These are phyloP conservation scores for Erannis defoliaria DNA, from an alignment of 2,888 invertebrate species.

Conservation along the genomic window DNA sequence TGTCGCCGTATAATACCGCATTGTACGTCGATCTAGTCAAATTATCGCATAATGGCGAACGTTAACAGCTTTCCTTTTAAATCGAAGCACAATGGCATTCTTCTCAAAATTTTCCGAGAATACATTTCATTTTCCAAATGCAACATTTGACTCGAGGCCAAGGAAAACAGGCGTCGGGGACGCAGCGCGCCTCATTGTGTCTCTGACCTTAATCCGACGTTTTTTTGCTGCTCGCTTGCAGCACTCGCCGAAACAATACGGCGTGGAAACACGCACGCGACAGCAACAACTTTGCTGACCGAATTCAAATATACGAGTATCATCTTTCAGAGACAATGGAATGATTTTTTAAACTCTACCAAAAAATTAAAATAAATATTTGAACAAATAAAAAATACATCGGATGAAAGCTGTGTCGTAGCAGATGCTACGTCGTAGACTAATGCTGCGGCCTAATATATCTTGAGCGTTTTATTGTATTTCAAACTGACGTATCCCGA, in stretches of 20 bases:
- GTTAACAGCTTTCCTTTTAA: constrained; percentile 25
- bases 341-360: no score
- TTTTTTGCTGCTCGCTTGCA: constrained; percentile 68
- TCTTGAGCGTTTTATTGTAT: no score
- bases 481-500: constrained; percentile 14
- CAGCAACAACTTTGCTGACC: no score
- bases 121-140: constrained; percentile 67
- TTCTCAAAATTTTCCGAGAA: constrained; percentile 48
- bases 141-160: constrained; percentile 66
- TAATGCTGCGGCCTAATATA: no score
- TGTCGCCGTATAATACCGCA: background rate
- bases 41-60: constrained; percentile 6
- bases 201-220: constrained; percentile 71
- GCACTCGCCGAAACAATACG: constrained; percentile 47
- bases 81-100: constrained; percentile 37
- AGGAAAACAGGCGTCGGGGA: constrained; percentile 67
- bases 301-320: no score
- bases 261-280: background rate
- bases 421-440: background rate
- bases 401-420: background rate
- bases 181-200: constrained; percentile 68
- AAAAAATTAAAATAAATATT: no score
- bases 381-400: no score
- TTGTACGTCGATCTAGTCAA: background rate
- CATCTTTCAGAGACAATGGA: no score